Evolutionary conservation across 2,797 vertebrate species (phyloP), one percentile per base, ranked within the genome.

Genomic region (Hemibagrus guttatus): DNA sequence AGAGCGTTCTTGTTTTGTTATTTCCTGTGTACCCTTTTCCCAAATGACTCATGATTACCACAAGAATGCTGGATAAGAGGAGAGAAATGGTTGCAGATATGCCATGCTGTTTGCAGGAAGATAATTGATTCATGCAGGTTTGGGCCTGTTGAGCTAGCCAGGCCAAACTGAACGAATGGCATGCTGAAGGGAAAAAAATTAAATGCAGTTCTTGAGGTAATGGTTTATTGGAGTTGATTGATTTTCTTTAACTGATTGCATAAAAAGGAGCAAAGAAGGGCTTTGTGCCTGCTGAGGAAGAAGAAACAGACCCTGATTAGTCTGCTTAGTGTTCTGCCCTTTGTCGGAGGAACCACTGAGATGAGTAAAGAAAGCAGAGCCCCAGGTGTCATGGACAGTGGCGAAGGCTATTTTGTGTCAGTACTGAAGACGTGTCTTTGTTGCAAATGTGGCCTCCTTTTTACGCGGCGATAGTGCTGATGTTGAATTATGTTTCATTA

Each of bases 41-140:
- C 49, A 23, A 31, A 16, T 80, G 21, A 23, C n/a, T 85, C 42
- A 72, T 28, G 31, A 63, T n/a, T 46, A 39, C 59, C 81, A 52
- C 68, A 78, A 39, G 74, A 81, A 66, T 68, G 35, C 81, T 69
- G 72, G 49, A 63, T 42, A 80, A 84, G 49, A 85, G 42, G 75
- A 71, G 28, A 75, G 75, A 87, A 75, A 75, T 66, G 26, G 81
- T 42, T 49, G 59, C 64, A 84, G 56, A 68, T 69, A 6, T 81
- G 59, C 81, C 54, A 16, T 58, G 23, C 46, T 64, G 66, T 88
- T 71, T 72, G 64, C 35, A 80, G 59, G 26, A 86, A 74, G 80
- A 86, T 52, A 56, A 75, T 66, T n/a, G 8, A 75, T 81, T 68
- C 5, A 58, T 85, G 84, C 85, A 84, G 88, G 84, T 71, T 49